Evolutionary conservation across 2,113 vertebrate species (phyloP).

Genomic region (Illadopsis cleaveri): DNA sequence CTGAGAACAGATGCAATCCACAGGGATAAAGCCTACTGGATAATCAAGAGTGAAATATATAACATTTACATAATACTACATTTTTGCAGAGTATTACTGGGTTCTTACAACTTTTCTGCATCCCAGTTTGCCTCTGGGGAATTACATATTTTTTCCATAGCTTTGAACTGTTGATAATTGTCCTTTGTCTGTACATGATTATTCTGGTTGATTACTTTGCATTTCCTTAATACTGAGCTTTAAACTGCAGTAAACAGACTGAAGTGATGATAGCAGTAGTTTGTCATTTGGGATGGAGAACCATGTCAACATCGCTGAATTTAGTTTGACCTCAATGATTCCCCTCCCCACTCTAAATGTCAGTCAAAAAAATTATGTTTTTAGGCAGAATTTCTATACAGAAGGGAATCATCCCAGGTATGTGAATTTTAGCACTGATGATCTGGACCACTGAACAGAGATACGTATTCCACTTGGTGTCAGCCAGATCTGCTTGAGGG

Average conservation of each 20-base stretch:
- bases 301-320: neutral
- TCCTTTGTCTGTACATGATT: neutral
- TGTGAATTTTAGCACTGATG: neutral
- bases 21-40: neutral
- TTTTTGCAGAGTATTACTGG: neutral
- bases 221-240: neutral
- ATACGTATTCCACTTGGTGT: neutral
- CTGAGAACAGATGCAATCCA: neutral
- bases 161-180: neutral
- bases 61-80: neutral
- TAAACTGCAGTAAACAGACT: neutral
- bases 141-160: neutral
- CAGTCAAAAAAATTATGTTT: neutral
- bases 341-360: neutral
- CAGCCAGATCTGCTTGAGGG: neutral
- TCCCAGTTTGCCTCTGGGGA: neutral
- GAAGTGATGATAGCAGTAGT: neutral
- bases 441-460: neutral
- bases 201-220: neutral
- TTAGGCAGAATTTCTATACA: neutral
- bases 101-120: neutral
- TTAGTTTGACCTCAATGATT: neutral
- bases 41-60: conserved; percentile 17
- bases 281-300: neutral
- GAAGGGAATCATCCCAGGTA: neutral